phyloP scores from a whole-genome alignment of 2,797 vertebrate genomes.

The Dicrostonyx torquatus region DNA sequence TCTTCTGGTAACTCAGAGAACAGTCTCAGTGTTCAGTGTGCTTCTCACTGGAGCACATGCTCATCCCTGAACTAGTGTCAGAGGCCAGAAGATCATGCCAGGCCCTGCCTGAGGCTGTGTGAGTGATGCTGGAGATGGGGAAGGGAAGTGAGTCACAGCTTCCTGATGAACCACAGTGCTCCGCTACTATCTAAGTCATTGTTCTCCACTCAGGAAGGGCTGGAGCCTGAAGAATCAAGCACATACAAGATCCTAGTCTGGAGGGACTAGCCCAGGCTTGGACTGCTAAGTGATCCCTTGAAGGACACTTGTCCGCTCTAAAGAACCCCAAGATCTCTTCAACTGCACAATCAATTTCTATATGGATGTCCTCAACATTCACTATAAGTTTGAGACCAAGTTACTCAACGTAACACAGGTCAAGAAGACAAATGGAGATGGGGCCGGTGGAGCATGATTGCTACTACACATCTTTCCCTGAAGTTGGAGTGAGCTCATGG shows the following conservation, averaged over 20 bases:
- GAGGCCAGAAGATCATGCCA: neutral
- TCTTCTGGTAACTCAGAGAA: neutral
- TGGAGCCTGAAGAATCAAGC: neutral
- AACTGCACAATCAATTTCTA: neutral
- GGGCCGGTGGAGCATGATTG: neutral
- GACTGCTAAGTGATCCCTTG: neutral
- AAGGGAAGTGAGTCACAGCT: neutral
- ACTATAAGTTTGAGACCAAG: neutral
- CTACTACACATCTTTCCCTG: conserved; percentile 10
- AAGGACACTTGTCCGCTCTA: neutral
- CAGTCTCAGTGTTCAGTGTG: neutral
- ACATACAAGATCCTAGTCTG: neutral
- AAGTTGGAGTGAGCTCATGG: conserved; percentile 31
- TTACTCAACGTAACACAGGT: neutral
- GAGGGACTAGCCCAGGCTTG: neutral
- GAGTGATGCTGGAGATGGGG: neutral
- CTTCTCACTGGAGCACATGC: neutral
- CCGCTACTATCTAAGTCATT: neutral
- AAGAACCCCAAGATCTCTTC: neutral
- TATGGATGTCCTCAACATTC: neutral
- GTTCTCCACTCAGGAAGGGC: neutral
- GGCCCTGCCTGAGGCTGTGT: neutral
- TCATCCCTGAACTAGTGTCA: neutral
- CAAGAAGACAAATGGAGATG: neutral
- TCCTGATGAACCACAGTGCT: neutral